Base-by-base conservation (phyloP, 2,888 invertebrate species). In the Eucera pruinosa region DNA sequence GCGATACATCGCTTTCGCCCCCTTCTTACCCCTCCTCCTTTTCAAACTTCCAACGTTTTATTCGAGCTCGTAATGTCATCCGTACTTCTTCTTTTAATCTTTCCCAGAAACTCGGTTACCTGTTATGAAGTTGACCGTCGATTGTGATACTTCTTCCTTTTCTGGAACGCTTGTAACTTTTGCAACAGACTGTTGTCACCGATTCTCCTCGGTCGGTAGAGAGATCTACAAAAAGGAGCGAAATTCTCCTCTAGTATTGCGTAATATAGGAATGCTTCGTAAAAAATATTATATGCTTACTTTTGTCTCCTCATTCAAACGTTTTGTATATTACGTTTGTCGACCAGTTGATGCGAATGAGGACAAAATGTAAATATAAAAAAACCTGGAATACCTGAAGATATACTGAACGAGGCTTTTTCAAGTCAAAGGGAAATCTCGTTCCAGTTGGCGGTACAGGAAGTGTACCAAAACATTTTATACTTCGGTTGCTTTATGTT, bases 71-170 rank as follows among this genome's bases (percentile, higher is more conserved):
- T 41, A 60, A 57, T 61, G 60, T 61, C 60, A 48, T 50, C 54
- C 60, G 43, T 15, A 39, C 54, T 61, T 45, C 64, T 70, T 57
- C 62, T 45, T 60, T 25, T 69, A 76, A 76, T 78, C 69, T 60
- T 62, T 62, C 62, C 20, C n/a, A 5, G 55, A 20, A 60, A 73
- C 67, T 75, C 48, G 39, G 67, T 58, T 75, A 45, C 60, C 23
- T 43, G 75, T 25, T 75, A 25, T 50, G 60, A 61, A 75, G 52
- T 76, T 67, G 61, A 57, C 76, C 65, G 27, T 62, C 76, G 50
- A 67, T 75, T 36, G 67, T 23, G 57, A 55, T 27, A 47, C 47
- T 54, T 60, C 36, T 23, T 39, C 48, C 54, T 30, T n/a, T 43
- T 50, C 61, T n/a, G 36, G 36, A 27, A 62, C 6, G 41, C 45